phyloP scores from a whole-genome alignment of 2,888 invertebrate species.

The Microctonus aethiopoides region DNA sequence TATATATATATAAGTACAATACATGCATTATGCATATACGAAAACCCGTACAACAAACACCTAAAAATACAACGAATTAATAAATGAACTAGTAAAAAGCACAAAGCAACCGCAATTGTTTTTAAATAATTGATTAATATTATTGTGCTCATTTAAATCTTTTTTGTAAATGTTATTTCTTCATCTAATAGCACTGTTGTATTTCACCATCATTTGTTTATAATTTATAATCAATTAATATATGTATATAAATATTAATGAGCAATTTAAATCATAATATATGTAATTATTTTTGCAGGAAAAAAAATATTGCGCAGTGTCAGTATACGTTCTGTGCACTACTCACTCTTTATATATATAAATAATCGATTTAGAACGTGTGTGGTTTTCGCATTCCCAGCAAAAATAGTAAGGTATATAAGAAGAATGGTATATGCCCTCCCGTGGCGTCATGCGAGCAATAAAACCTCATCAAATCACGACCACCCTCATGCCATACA shows the following conservation, averaged over 20 bases:
- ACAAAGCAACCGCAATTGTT: no score
- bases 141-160: neutral
- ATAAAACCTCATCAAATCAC: slow-evolving; percentile 68
- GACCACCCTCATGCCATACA: slow-evolving; percentile 58
- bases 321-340: neutral
- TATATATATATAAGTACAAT: slow-evolving; percentile 39
- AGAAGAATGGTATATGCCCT: slow-evolving; percentile 35
- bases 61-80: no score
- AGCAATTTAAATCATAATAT: no score
- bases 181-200: no score
- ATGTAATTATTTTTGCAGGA: neutral
- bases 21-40: no score
- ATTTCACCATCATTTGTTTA: no score
- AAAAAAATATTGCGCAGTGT: neutral
- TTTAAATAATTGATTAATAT: no score
- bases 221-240: no score
- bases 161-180: no score
- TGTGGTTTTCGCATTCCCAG: neutral
- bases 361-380: slow-evolving; percentile 28
- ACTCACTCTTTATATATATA: neutral
- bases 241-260: no score
- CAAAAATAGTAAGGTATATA: slow-evolving; percentile 37
- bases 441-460: slow-evolving; percentile 59
- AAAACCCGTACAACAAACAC: no score
- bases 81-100: no score